Evolutionary conservation across 2,888 invertebrate genomes (phyloP), one percentile per base, ranked within the genome.

Genomic region (Sesia bembeciformis): DNA sequence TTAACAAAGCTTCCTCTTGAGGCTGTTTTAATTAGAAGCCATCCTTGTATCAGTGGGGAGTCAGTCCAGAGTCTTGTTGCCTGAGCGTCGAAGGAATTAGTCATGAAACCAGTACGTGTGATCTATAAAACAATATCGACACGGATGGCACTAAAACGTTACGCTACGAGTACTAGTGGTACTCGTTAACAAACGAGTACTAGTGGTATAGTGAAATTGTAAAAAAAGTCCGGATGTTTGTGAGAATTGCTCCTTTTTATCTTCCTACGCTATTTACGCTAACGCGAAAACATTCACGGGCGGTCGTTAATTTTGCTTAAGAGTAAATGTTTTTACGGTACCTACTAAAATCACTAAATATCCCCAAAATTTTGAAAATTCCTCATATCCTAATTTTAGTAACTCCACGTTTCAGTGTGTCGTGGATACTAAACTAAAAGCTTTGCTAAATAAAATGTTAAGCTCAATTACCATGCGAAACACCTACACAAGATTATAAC

Each of bases 311-410:
- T n/a, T n/a, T n/a, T n/a, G n/a, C n/a, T n/a, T n/a, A n/a, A n/a
- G n/a, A n/a, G n/a, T n/a, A n/a, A n/a, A n/a, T n/a, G n/a, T n/a
- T n/a, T n/a, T n/a, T n/a, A n/a, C n/a, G n/a, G n/a, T n/a, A n/a
- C n/a, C n/a, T n/a, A n/a, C n/a, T n/a, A n/a, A n/a, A 62, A 67
- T 65, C 65, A 63, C 71, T 66, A 68, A 68, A 71, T 68, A 72
- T 72, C 64, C 64, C 57, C 67, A 66, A 72, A 70, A 67, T 61
- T 69, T 70, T 72, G 67, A 67, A 70, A 72, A 67, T 66, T 62
- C 55, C 57, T 63, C 59, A 60, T 57, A 58, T 58, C 57, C 61
- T 61, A 70, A 66, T 72, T 75, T 70, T 71, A 74, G 73, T 73
- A 73, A 72, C 59, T 63, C 64, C 62, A 65, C 63, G 65, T 56